A percentile compares a stretch with the other conserved stretches of the same genome.
Conservation (phyloP, 2,113 vertebrate genomes). For the Telmatochromis sp. region DNA sequence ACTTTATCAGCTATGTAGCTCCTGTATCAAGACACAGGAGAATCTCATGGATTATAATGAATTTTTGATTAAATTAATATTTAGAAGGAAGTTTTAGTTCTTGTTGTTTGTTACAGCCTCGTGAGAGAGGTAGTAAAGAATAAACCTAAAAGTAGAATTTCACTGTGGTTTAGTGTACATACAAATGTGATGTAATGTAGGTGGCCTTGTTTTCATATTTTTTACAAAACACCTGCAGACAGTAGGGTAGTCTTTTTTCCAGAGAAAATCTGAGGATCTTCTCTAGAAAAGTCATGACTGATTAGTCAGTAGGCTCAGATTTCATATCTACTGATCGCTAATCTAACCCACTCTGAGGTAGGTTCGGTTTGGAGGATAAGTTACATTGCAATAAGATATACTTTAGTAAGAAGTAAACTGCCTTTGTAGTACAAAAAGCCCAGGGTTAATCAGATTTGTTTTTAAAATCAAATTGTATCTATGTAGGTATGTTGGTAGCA, state of each 20-base stretch:
- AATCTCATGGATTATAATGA: not conserved
- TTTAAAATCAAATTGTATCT: not conserved
- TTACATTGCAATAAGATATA: accelerated
- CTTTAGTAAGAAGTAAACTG: not conserved
- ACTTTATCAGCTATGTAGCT: not conserved
- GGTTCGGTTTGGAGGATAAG: not conserved
- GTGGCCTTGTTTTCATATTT: not conserved
- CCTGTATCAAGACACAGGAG: not conserved
- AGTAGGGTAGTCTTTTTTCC: not conserved
- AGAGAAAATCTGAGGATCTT: not conserved
- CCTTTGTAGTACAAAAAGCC: not conserved
- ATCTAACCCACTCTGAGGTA: not conserved
- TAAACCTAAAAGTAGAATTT: not conserved
- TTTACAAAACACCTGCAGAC: not conserved
- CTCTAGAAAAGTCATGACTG: not conserved
- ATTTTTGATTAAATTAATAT: not conserved
- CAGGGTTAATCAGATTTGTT: not conserved
- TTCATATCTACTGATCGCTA: accelerated
- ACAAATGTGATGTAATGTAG: not conserved
- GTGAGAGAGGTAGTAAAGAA: not conserved
- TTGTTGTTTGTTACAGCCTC: not conserved
- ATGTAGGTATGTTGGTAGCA: not conserved
- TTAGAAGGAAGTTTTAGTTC: not conserved
- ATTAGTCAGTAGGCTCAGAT: not conserved
- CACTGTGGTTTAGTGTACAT: not conserved